These are phyloP conservation scores for Grammomys dolichurus DNA, from an alignment of 2,113 vertebrate genomes.

Conservation along the genomic window DNA sequence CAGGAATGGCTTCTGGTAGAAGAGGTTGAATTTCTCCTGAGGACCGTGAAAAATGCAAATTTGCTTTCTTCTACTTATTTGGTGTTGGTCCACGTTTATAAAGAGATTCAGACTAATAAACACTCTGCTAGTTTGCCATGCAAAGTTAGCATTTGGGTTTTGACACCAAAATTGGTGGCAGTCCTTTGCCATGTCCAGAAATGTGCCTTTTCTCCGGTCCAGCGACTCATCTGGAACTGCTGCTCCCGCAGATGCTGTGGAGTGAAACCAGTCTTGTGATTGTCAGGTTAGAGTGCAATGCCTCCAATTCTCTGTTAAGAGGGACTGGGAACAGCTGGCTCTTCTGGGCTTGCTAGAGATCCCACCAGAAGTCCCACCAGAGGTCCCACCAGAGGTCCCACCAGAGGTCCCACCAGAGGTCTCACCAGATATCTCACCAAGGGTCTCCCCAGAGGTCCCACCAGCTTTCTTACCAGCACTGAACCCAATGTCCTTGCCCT, in stretches of 20 bases:
- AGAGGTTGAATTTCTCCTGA: conserved; percentile 7
- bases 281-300: neutral
- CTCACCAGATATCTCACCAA: neutral
- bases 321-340: neutral
- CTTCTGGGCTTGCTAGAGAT: neutral
- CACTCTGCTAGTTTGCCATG: neutral
- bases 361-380: neutral
- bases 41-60: neutral
- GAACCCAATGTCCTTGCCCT: neutral
- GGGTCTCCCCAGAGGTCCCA: neutral
- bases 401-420: neutral
- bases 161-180: neutral
- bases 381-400: neutral
- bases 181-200: neutral
- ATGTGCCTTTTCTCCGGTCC: neutral
- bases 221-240: neutral
- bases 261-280: neutral
- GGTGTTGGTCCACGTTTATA: neutral
- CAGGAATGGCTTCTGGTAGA: conserved; percentile 12
- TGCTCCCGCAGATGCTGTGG: neutral
- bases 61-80: neutral
- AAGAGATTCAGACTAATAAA: neutral
- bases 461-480: neutral
- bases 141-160: neutral
- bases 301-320: neutral